A percentile compares a stretch with the other conserved stretches of the same genome.
These are phyloP conservation scores for Caenorhabditis wallacei DNA, from an alignment of 2,888 invertebrate genomes.

Conservation along the genomic window DNA sequence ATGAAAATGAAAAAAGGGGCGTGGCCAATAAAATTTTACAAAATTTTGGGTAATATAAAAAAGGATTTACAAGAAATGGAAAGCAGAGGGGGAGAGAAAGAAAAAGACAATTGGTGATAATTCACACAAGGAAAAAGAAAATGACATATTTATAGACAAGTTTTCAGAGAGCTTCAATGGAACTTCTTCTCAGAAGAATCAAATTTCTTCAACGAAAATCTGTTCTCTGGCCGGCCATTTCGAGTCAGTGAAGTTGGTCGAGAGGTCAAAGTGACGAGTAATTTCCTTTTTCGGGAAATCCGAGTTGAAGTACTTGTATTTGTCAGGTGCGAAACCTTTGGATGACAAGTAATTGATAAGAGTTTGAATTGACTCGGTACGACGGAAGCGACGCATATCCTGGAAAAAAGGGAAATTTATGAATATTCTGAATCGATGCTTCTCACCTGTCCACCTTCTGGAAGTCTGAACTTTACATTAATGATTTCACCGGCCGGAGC, in stretches of 20 bases:
- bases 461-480: constrained; percentile 78
- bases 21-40: background rate
- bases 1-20: background rate
- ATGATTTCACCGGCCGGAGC: constrained; percentile 62
- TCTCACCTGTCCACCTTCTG: constrained; percentile 73
- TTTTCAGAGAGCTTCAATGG: background rate
- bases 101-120: background rate
- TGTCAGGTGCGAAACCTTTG: constrained; percentile 75
- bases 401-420: constrained; percentile 5
- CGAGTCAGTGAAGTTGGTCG: constrained; percentile 89
- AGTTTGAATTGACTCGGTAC: constrained; percentile 67
- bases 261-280: constrained; percentile 88
- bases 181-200: constrained; percentile 84
- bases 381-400: constrained; percentile 78
- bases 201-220: constrained; percentile 94
- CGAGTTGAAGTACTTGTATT: constrained; percentile 78
- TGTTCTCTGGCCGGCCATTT: constrained; percentile 96
- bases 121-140: background rate
- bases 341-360: constrained; percentile 76
- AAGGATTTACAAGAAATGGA: background rate
- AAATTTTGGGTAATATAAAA: background rate
- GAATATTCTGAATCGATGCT: background rate
- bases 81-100: background rate
- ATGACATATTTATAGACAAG: constrained; percentile 39
- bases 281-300: constrained; percentile 81